A percentile compares a stretch with the other conserved stretches of the same genome.
These are phyloP conservation scores for Lycophotia porphyrea DNA, from an alignment of 2,888 invertebrate species.

Conservation along the genomic window DNA sequence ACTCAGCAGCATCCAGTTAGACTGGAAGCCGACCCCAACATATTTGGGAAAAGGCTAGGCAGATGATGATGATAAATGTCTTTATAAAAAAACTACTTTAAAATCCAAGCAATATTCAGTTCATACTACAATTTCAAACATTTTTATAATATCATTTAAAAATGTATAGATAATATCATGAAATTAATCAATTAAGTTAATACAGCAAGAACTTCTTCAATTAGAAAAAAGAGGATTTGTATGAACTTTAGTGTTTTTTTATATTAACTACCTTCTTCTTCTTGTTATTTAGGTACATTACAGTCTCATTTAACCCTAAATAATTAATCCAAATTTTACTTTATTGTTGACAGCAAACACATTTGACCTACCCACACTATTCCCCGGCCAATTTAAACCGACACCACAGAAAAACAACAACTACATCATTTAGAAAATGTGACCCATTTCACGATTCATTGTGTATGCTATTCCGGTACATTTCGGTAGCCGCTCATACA, in stretches of 20 bases:
- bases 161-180: not conserved
- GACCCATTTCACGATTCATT: slow-evolving; percentile 57
- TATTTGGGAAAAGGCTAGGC: no score
- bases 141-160: not conserved
- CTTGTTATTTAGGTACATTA: not conserved
- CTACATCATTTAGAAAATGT: slow-evolving; percentile 51
- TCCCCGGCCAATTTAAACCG: slow-evolving; percentile 19
- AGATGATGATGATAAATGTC: no score
- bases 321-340: not conserved
- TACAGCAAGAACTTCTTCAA: not conserved
- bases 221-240: not conserved
- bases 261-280: not conserved
- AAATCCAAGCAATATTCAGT: not conserved
- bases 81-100: not conserved
- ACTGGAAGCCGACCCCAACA: no score
- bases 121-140: not conserved
- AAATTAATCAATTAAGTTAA: not conserved
- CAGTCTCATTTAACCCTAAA: not conserved
- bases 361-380: not conserved
- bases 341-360: not conserved
- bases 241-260: not conserved
- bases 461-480: slow-evolving; percentile 62
- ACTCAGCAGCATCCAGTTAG: no score
- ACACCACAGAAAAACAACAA: slow-evolving; percentile 19
- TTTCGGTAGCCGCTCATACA: slow-evolving; percentile 58